These are phyloP conservation scores for Lepidotrigona ventralis DNA, from an alignment of 1,140 invertebrate genomes.

Conservation along the genomic window DNA sequence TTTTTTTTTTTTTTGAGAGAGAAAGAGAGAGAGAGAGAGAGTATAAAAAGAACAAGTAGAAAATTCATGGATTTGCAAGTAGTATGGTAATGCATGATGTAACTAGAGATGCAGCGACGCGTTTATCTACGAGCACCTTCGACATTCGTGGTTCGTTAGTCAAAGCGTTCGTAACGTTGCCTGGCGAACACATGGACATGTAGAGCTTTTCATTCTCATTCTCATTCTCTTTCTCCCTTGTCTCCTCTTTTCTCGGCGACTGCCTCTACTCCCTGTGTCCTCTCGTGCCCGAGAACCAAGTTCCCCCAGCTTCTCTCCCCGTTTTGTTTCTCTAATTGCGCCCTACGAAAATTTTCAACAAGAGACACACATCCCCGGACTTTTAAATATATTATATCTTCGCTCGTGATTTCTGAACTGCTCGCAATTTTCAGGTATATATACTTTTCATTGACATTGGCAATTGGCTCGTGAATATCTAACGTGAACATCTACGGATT, in stretches of 20 bases:
- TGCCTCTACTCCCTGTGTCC: background rate
- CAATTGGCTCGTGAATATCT: no score
- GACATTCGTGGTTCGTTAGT: slow-evolving; percentile 54
- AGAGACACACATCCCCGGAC: no score
- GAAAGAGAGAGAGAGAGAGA: no score
- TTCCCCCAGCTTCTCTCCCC: no score
- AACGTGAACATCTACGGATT: no score
- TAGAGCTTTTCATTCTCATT: slow-evolving; percentile 7
- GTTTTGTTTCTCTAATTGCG: slow-evolving; percentile 34
- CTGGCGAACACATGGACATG: slow-evolving; percentile 4
- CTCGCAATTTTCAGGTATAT: no score
- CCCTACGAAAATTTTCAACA: slow-evolving; percentile 15
- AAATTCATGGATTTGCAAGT: slow-evolving; percentile 44
- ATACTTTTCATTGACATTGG: no score
- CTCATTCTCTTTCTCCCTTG: background rate
- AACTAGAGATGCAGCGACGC: slow-evolving; percentile 37
- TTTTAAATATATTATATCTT: no score
- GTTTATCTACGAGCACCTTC: slow-evolving; percentile 31
- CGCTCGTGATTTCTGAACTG: background rate
- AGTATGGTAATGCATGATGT: slow-evolving; percentile 56
- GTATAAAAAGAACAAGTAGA: slow-evolving; percentile 8
- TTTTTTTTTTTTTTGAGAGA: background rate
- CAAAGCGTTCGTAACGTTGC: slow-evolving; percentile 43
- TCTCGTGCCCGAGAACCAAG: background rate
- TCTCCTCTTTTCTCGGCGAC: background rate